Base-by-base conservation (phyloP, 37 sponge, comb jelly and placozoan species). In the Crambe crambe region DNA sequence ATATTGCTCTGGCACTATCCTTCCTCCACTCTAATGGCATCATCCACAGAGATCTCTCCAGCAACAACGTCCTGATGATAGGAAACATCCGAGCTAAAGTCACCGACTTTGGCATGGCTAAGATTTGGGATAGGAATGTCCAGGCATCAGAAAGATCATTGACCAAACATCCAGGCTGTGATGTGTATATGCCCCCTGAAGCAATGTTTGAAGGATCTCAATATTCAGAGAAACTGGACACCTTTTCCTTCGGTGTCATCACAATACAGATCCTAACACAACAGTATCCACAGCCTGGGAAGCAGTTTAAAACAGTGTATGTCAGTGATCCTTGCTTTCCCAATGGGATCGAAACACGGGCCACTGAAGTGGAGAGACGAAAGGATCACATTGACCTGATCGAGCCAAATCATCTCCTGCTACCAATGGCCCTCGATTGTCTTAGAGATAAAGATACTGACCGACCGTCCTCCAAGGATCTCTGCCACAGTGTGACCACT, bases 31-130 rank as follows among this genome's bases (percentile, higher is more conserved):
- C 56, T 1, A 74, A 83, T 31, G 75, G 68, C 8, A 63, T 83
- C 38, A 74, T 83, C 64, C 75, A 83, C 38, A 42, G 75, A 58
- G 68, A 83, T 20, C 75, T 83, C 36, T 75, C 68, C 22, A 75
- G 83, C 42, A 77, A 84, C 71, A 84, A 84, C 57, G 72, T 84
- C 35, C 78, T 84, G n/a, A 34, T 84, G 65, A 9, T 65, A 22
- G 65, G 37, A 26, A 27, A n/a, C 25, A 40, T 23, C 0, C 58
- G 72, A 32, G 85, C 85, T 51, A 84, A 84, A 63, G 69, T 84
- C 0, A 70, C 78, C 70, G 85, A 84, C 23, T 74, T 77, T 56
- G 85, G 85, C n/a, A 74, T 84, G 69, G 40, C 71, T 20, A 25
- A 32, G 12, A 44, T 77, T 0, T 34, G 43, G 57, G 42, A 38